These are phyloP conservation scores for Yoshiicerus persimilis DNA, from an alignment of 1,140 invertebrate species.

Conservation along the genomic window DNA sequence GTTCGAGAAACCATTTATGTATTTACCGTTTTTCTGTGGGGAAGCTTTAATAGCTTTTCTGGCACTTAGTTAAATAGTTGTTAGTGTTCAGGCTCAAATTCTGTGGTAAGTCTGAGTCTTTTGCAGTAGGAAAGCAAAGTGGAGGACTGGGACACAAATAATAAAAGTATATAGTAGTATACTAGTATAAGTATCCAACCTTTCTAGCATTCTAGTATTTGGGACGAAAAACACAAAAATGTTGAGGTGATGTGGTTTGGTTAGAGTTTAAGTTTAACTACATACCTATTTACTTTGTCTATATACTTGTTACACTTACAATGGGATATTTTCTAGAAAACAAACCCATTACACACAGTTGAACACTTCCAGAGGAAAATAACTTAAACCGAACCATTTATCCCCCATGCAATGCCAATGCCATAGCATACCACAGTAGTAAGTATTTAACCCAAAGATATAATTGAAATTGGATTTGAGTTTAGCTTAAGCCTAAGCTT, in stretches of 20 bases:
- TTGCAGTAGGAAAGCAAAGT: neutral
- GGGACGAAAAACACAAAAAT: neutral
- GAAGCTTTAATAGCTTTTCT: slow-evolving; percentile 12
- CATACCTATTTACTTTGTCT: too few relatives aligned
- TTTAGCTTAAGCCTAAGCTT: neutral
- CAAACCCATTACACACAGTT: neutral
- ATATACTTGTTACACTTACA: too few relatives aligned
- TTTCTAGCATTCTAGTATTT: neutral
- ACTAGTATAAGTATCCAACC: neutral
- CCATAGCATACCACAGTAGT: too few relatives aligned
- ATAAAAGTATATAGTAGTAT: neutral
- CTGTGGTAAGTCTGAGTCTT: neutral
- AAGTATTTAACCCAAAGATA: neutral
- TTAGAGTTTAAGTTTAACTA: neutral
- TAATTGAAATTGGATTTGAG: neutral
- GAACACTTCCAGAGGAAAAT: neutral
- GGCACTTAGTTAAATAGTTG: slow-evolving; percentile 1
- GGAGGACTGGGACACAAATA: neutral
- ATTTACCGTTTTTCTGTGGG: slow-evolving; percentile 11
- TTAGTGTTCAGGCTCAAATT: neutral
- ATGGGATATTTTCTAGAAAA: neutral
- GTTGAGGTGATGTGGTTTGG: neutral
- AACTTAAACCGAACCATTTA: too few relatives aligned
- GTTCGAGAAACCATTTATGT: neutral
- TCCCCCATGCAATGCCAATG: too few relatives aligned